Percentiles rank a stretch among this genome's conserved stretches.
Evolutionary conservation across 2,888 invertebrate species (phyloP).

Genomic region (Orchesella flavescens): DNA sequence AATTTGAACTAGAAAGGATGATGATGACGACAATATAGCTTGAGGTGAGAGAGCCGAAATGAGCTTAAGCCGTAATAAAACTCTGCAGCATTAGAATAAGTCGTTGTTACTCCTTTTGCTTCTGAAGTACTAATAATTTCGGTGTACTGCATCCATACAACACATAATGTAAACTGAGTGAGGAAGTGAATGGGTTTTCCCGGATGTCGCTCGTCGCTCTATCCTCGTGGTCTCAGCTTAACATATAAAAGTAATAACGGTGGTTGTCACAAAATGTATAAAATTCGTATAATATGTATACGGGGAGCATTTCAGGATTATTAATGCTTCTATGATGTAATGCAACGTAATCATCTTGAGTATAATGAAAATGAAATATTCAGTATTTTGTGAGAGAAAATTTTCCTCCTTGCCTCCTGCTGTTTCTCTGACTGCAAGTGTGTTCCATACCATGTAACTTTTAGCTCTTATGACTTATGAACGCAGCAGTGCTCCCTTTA

Average conservation of each 20-base stretch:
- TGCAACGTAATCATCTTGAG: slow-evolving; percentile 47
- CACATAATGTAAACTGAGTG: slow-evolving; percentile 2
- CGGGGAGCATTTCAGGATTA: slow-evolving; percentile 41
- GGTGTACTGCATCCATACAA: slow-evolving; percentile 15
- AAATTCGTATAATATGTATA: slow-evolving; percentile 2
- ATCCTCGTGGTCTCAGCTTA: slow-evolving; percentile 15
- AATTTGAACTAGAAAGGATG: slow-evolving; percentile 6
- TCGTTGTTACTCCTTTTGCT: slow-evolving; percentile 21
- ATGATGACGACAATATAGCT: slow-evolving; percentile 4
- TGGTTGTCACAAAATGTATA: slow-evolving; percentile 34
- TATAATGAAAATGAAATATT: slow-evolving; percentile 59
- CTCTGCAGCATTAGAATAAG: neutral
- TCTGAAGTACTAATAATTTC: slow-evolving; percentile 23
- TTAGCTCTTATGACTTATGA: neutral
- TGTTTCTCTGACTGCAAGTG: slow-evolving; percentile 11
- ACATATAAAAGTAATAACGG: slow-evolving; percentile 29
- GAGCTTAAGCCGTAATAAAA: neutral
- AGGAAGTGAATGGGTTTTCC: slow-evolving; percentile 27
- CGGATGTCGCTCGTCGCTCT: slow-evolving; percentile 35
- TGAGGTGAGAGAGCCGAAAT: slow-evolving; percentile 7
- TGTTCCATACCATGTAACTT: slow-evolving; percentile 21
- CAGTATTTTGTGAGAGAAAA: slow-evolving; percentile 22
- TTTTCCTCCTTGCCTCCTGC: slow-evolving; percentile 26
- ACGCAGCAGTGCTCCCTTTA: neutral
- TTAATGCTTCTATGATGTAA: slow-evolving; percentile 48